Evolutionary conservation across 2,797 vertebrate species (phyloP).

Genomic region (Crenuchus spilurus): DNA sequence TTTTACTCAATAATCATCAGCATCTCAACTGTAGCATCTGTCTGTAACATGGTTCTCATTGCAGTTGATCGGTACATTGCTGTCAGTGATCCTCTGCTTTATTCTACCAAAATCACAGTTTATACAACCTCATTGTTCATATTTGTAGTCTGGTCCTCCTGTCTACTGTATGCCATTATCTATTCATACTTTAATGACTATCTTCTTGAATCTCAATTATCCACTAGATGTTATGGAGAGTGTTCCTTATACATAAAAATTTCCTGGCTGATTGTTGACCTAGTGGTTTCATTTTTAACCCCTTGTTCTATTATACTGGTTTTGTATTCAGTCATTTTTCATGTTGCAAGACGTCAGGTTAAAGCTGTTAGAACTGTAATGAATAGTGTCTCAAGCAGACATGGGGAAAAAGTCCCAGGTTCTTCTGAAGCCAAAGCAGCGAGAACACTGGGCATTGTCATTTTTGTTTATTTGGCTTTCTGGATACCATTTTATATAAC

Average conservation of each 20-base stretch:
- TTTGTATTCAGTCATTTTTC: slow-evolving; percentile 63
- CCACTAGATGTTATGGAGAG: slow-evolving; percentile 59
- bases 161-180: slow-evolving; percentile 33
- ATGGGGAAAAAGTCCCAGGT: no score
- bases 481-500: slow-evolving; percentile 66
- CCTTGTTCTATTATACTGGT: slow-evolving; percentile 59
- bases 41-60: no score
- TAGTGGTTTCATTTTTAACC: slow-evolving; percentile 10
- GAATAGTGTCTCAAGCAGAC: no score
- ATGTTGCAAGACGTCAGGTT: slow-evolving; percentile 58
- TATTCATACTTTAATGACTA: slow-evolving; percentile 58
- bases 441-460: slow-evolving; percentile 59
- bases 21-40: no score
- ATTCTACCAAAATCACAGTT: slow-evolving; percentile 47
- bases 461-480: slow-evolving; percentile 61
- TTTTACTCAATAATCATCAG: no score
- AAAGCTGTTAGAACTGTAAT: no score
- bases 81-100: no score
- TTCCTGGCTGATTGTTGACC: slow-evolving; percentile 50
- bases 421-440: no score
- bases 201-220: slow-evolving; percentile 42
- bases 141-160: slow-evolving; percentile 62
- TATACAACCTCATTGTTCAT: slow-evolving; percentile 49
- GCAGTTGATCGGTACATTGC: no score
- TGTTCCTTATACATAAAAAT: slow-evolving; percentile 56